phyloP scores from a whole-genome alignment of 1,140 invertebrate species.

The Tribolium madens region DNA sequence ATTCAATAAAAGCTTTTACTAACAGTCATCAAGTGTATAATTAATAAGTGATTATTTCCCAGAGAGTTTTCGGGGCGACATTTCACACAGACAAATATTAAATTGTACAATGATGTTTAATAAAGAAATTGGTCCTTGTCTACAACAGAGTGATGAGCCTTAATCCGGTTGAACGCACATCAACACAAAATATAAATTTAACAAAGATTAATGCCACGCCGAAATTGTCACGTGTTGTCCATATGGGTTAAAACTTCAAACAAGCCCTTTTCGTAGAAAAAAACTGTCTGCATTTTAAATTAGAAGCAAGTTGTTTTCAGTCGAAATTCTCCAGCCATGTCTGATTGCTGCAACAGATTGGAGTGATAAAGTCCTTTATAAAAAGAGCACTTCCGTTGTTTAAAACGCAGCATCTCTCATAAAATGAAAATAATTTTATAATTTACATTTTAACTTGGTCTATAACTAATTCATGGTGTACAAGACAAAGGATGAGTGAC shows the following conservation, averaged over 20 bases:
- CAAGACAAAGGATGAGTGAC: slow-evolving; percentile 13
- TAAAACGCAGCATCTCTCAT: neutral
- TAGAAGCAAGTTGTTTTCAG: slow-evolving; percentile 23
- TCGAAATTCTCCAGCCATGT: slow-evolving; percentile 17
- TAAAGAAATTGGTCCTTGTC: slow-evolving; percentile 1
- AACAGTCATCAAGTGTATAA: too few relatives aligned
- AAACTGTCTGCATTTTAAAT: slow-evolving; percentile 29
- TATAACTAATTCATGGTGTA: neutral
- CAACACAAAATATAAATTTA: slow-evolving; percentile 1
- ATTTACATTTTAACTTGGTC: slow-evolving; percentile 17
- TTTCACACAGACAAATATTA: neutral
- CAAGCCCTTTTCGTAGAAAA: neutral
- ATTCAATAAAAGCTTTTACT: too few relatives aligned
- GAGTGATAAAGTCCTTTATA: slow-evolving; percentile 18
- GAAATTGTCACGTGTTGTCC: neutral
- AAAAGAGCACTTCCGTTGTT: slow-evolving; percentile 42
- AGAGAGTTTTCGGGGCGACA: too few relatives aligned
- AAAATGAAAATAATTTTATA: neutral
- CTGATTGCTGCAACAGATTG: slow-evolving; percentile 40
- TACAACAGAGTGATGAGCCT: neutral
- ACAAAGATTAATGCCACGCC: neutral
- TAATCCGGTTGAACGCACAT: neutral
- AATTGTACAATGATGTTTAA: neutral
- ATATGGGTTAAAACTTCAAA: neutral
- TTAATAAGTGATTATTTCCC: too few relatives aligned